Base-by-base conservation (phyloP, 2,888 invertebrate species). In the Chalcosyrphus nemorum region DNA sequence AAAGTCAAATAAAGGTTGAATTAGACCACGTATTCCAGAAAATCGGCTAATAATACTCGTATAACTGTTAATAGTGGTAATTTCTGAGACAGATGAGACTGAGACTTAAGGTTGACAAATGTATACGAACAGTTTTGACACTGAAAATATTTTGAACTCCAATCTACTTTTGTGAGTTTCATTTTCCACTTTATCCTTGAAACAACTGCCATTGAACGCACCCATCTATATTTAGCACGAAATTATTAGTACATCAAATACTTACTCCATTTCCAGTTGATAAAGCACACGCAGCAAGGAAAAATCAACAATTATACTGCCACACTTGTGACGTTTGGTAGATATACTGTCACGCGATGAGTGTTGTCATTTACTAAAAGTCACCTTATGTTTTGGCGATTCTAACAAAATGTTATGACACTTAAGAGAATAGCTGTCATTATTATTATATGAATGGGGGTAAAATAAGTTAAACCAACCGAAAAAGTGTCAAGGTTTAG, bases 261-360 rank as follows among this genome's bases (percentile, higher is more conserved):
- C 11, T n/a, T 24, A 27, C 27, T 17, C 4, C 6, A 13, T 19
- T 38, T 38, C 38, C 13, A 38, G 38, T 38, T 6, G 13, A 38
- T 38, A 43, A 19, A 32, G 3, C 19, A 35, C 19, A 35, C 21
- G 32, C 35, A 56, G 7, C 56, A 56, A 56, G n/a, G 6, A n/a
- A n/a, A 35, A 19, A 11, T 24, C 27, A 61, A 29, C 15, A 11
- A 15, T 17, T 15, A 21, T 15, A 13, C 29, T 13, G 21, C 15
- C 32, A 32, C 63, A 65, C 65, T 47, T 47, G 47, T 45, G 35
- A 11, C 47, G 32, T 29, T 63, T 21, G 4, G 13, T 13, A 35
- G 41, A 59, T 45, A 24, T 11, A 63, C 32, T 17, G 63, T 63
- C 63, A 63, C 63, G 63, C 47, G 4, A 63, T 32, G 1, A 47